Base-by-base conservation (phyloP, 2,888 invertebrate species). In the Galerucella calmariensis region DNA sequence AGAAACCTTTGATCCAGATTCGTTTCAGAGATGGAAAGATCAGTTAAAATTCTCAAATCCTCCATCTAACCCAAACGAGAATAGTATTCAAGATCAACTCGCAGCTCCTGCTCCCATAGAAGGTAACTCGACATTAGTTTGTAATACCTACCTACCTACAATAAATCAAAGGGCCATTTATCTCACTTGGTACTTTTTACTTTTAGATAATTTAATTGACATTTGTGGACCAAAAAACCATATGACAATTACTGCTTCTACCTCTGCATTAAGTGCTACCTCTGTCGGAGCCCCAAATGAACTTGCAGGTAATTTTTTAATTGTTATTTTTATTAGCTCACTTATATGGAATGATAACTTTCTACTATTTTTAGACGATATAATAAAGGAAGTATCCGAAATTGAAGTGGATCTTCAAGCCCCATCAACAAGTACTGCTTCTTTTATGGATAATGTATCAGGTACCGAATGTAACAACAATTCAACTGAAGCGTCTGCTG, bases 1-100 rank as follows among this genome's bases (percentile, higher is more conserved):
- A 35, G 69, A 66, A 61, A 73, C 35, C 10, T 76, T 69, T 70
- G 63, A 73, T 61, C 51, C 72, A 53, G 58, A 48, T 53, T 67
- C 66, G 12, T 56, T 74, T 27, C 61, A 48, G 41, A 59, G 67
- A 70, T 67, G 74, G 67, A 70, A 70, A 59, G 20, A 27, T 59
- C 24, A 59, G 12, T 59, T 59, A 59, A 24, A 59, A 59, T 10
- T 59, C 59, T 59, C 59, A 59, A 59, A 59, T 59, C 59, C 59
- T 59, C 10, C 59, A 59, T 10, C 27, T 59, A 59, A 59, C 24
- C 27, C 59, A 59, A 59, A 59, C 59, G 59, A 59, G 27, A 59
- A 59, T 51, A 51, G 4, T 51, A 51, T 51, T 51, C n/a, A n/a
- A 51, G 51, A n/a, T 51, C 51, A 51, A 51, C 51, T 51, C 51